These are phyloP conservation scores for Labia minor DNA, from an alignment of 2,888 invertebrate species.

Conservation along the genomic window DNA sequence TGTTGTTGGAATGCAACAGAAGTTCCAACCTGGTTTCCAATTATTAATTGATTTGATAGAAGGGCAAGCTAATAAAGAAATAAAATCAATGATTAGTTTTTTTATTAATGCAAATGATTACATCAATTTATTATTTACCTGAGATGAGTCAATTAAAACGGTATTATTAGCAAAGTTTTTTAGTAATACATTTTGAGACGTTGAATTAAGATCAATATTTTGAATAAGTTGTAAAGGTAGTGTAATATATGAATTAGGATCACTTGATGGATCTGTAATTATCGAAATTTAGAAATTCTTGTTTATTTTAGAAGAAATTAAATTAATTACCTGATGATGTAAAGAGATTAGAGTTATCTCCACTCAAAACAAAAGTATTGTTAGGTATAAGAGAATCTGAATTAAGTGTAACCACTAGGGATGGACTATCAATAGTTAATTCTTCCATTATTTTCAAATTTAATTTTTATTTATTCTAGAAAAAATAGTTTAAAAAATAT, in stretches of 20 bases:
- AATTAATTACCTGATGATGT: neutral
- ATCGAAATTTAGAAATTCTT: neutral
- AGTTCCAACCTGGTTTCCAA: neutral
- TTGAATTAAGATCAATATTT: slow-evolving; percentile 23
- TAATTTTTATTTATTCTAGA: neutral
- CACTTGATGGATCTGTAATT: slow-evolving; percentile 20
- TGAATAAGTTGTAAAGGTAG: slow-evolving; percentile 25
- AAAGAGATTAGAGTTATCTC: neutral
- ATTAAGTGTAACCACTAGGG: neutral
- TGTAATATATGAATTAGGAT: slow-evolving; percentile 23
- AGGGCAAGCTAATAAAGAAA: neutral
- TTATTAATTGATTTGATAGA: neutral
- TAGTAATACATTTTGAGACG: slow-evolving; percentile 21
- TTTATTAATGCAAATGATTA: neutral
- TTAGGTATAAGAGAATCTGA: neutral
- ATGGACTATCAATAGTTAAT: neutral
- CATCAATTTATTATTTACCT: slow-evolving; percentile 20
- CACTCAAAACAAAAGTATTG: neutral
- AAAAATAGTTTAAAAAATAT: neutral
- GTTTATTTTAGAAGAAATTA: neutral
- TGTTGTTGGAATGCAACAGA: neutral
- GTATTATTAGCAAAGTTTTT: slow-evolving; percentile 21
- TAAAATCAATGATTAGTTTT: no score
- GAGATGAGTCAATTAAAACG: slow-evolving; percentile 23
- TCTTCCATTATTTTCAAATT: neutral